Conservation (phyloP, 1,140 invertebrate genomes). For the Carposina sasakii region DNA sequence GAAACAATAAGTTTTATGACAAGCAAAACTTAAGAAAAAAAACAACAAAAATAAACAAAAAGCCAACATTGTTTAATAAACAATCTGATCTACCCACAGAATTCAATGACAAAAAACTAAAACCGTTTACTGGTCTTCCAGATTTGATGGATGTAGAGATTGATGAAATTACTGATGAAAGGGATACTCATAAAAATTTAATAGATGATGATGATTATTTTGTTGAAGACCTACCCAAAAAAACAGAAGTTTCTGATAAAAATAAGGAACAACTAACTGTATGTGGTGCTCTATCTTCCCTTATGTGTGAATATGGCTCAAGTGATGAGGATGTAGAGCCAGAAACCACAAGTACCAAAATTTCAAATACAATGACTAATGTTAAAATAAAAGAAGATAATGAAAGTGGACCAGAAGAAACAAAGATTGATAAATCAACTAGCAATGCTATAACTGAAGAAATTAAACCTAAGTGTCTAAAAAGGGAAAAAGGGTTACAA, state of each 20-base stretch:
- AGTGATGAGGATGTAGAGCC: slow-evolving; percentile 60
- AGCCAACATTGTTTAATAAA: no score
- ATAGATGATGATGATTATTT: slow-evolving; percentile 48
- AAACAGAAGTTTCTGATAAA: slow-evolving; percentile 4
- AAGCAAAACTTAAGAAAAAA: no score
- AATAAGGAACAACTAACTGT: slow-evolving; percentile 34
- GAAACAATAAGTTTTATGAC: no score
- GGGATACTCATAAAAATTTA: slow-evolving; percentile 15
- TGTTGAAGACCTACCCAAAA: neutral
- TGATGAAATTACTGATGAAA: slow-evolving; percentile 19
- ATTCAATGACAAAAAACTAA: slow-evolving; percentile 33
- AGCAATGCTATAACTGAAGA: neutral
- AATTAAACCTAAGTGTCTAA: slow-evolving; percentile 5
- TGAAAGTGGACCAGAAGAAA: slow-evolving; percentile 67
- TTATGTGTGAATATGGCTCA: slow-evolving; percentile 72
- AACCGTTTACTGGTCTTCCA: slow-evolving; percentile 51
- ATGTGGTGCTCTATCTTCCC: slow-evolving; percentile 68
- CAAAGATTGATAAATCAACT: slow-evolving; percentile 42
- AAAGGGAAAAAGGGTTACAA: slow-evolving; percentile 14
- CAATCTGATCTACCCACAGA: no score
- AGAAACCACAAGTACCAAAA: slow-evolving; percentile 16
- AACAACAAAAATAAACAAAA: no score
- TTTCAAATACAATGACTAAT: slow-evolving; percentile 7
- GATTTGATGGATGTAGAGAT: slow-evolving; percentile 32
- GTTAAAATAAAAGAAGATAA: slow-evolving; percentile 40